Evolutionary conservation across 2,113 vertebrate species (phyloP).

Genomic region (Ahaetulla prasina): DNA sequence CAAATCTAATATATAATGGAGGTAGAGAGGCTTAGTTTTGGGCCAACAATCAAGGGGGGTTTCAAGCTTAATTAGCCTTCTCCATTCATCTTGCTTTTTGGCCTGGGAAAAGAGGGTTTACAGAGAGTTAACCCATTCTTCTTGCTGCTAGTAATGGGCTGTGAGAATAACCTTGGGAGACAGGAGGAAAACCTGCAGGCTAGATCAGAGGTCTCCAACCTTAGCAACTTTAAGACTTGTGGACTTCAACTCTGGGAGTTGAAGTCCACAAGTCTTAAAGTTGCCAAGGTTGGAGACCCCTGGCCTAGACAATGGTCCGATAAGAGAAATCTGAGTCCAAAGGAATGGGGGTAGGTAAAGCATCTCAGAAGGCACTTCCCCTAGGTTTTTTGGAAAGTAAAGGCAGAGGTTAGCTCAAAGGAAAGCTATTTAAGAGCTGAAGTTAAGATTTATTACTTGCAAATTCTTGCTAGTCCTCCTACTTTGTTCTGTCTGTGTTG

Average conservation of each 20-base stretch:
- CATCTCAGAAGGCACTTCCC: not conserved
- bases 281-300: too few relatives aligned
- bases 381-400: not conserved
- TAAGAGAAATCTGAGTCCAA: not conserved
- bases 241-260: too few relatives aligned
- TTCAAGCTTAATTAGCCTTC: not conserved
- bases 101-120: not conserved
- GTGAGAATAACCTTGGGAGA: not conserved
- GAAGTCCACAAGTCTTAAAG: too few relatives aligned
- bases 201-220: not conserved
- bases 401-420: too few relatives aligned
- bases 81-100: not conserved
- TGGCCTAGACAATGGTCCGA: not conserved
- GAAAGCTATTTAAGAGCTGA: too few relatives aligned
- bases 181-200: not conserved
- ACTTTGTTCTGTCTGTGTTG: too few relatives aligned
- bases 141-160: not conserved
- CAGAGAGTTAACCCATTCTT: not conserved
- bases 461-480: too few relatives aligned
- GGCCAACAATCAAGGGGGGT: not conserved
- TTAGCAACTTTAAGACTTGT: too few relatives aligned
- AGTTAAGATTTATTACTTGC: too few relatives aligned
- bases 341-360: not conserved
- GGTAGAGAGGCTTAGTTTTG: not conserved
- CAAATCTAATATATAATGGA: not conserved